Base-by-base conservation (phyloP, 2,113 vertebrate genomes). In the Brachirus orientalis region DNA sequence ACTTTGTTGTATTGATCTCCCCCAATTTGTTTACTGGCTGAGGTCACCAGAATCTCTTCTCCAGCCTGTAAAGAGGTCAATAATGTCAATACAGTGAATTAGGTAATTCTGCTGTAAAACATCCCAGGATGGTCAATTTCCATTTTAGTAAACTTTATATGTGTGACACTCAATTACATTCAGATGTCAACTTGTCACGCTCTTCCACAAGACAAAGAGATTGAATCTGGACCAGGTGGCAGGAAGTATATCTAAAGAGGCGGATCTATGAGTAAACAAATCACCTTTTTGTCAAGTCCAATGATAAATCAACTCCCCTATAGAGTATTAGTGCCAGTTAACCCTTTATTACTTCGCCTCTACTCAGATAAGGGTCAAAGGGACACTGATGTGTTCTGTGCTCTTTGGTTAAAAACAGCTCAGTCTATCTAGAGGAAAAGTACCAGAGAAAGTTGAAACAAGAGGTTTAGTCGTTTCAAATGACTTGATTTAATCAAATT, bases 31-130 rank as follows among this genome's bases (percentile, higher is more conserved):
- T 84, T 92, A 83, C 82, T 65, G 84, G 88, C 79, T 86, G 80
- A 91, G 90, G 90, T 91, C 88, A 93, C 81, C 79, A 84, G 69
- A 91, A 88, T 86, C 70, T 68, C 82, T 84, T 88, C 75, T 69
- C 52, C 63, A 50, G 74, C 77, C 73, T 66, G 83, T 63, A 55
- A 55, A 80, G 58, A 65, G 90, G 87, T 91, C 90, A 92, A 90
- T 92, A 92, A 89, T 89, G 88, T 93, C 91, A 91, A 92, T 92
- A 91, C 82, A 84, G 84, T 91, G 90, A 94, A 93, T 93, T 79
- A 92, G 91, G 87, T 91, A 83, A 92, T 92, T 91, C 86, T 88
- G 90, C 86, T 90, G 80, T 85, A 89, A 92, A 92, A 91, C 89
- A 89, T 90, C 86, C 85, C 81, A 43, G 82, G 79, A 89, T 80